A percentile compares a stretch with the other conserved stretches of the same genome.
Conservation (phyloP, 2,888 invertebrate species). For the Rhyacophila evoluta region DNA sequence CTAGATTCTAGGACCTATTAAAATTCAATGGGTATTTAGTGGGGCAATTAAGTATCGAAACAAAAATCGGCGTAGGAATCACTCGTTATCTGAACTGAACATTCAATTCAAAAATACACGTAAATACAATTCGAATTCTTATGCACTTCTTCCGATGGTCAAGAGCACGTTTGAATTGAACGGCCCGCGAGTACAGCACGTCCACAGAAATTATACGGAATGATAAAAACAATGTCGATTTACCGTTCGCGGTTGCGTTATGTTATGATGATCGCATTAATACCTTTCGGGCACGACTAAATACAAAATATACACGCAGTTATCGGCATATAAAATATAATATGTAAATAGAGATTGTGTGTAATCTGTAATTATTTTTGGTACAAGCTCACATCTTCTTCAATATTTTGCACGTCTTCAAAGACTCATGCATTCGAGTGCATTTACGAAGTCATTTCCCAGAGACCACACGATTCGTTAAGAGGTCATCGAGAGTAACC, state of each 20-base stretch:
- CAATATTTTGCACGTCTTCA: too few relatives aligned
- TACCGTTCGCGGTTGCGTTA: background rate
- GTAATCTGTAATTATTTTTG: too few relatives aligned
- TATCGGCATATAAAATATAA: too few relatives aligned
- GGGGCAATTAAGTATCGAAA: too few relatives aligned
- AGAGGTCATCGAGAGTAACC: background rate
- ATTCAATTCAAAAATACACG: background rate
- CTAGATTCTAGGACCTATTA: too few relatives aligned
- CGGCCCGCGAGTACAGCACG: background rate
- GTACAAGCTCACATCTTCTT: too few relatives aligned
- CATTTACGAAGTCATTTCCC: too few relatives aligned
- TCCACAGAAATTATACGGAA: background rate
- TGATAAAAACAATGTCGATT: conserved; percentile 2
- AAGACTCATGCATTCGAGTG: too few relatives aligned
- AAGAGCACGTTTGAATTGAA: conserved; percentile 12
- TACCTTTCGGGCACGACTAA: background rate
- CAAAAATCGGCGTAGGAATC: background rate
- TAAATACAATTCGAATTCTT: background rate
- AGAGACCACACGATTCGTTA: background rate
- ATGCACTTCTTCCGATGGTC: background rate
- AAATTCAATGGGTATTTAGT: too few relatives aligned
- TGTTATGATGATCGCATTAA: background rate
- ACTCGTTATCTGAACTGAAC: background rate
- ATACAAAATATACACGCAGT: background rate
- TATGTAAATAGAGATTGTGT: too few relatives aligned